A percentile compares a stretch with the other conserved stretches of the same genome.
Evolutionary conservation across 2,797 vertebrate species (phyloP).

Genomic region (Limnodromus scolopaceus): DNA sequence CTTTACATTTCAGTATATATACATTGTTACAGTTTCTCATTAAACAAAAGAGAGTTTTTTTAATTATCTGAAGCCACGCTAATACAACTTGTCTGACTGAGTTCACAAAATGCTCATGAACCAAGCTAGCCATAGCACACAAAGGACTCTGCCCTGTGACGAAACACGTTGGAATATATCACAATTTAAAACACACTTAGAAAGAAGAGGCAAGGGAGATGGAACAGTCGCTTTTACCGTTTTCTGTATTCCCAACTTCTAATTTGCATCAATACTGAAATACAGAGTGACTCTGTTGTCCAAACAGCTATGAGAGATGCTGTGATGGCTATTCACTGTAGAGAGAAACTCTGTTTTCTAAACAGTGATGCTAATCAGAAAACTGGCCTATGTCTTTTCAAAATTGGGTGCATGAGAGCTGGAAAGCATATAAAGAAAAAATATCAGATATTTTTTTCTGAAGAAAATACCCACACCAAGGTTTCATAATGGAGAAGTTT

Average conservation of each 20-base stretch:
- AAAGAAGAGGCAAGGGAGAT: background rate
- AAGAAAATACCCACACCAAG: background rate
- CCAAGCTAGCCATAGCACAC: background rate
- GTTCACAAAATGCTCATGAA: background rate
- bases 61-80: background rate
- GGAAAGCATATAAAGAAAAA: background rate
- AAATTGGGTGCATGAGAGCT: background rate
- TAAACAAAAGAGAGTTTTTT: background rate
- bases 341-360: background rate
- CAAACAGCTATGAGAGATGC: background rate
- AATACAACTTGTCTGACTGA: background rate
- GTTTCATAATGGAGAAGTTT: background rate
- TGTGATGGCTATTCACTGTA: background rate
- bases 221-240: background rate
- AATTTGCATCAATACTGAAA: background rate
- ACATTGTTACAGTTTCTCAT: background rate
- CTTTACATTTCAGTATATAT: background rate
- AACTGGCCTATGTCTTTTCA: background rate
- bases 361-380: background rate
- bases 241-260: background rate
- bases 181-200: background rate
- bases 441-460: background rate
- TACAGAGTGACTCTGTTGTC: background rate
- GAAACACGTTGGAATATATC: background rate
- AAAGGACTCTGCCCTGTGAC: background rate